Conservation (phyloP, 2,113 vertebrate genomes). For the Vireo altiloquus region DNA sequence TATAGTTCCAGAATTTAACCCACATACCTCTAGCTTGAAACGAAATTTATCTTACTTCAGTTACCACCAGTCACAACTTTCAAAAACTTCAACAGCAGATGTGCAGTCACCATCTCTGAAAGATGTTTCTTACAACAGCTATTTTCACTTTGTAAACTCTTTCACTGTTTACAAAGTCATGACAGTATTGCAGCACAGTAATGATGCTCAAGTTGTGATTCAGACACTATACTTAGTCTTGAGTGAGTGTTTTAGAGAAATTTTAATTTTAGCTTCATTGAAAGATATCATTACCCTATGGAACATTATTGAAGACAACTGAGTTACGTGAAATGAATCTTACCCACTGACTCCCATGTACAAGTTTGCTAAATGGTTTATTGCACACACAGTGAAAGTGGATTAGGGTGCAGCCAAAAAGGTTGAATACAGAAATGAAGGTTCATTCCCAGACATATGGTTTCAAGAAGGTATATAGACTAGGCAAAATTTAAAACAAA, state of each 20-base stretch:
- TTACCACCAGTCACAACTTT: not conserved
- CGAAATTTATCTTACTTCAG: not conserved
- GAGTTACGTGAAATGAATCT: not conserved
- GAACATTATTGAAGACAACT: not conserved
- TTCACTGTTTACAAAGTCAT: not conserved
- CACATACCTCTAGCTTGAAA: not conserved
- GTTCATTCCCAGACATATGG: not conserved
- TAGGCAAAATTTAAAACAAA: not conserved
- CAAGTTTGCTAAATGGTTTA: not conserved
- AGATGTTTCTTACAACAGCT: not conserved
- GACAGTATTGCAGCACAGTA: not conserved
- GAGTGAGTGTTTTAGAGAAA: not conserved
- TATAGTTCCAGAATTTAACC: not conserved
- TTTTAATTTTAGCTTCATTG: not conserved
- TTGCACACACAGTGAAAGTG: not conserved
- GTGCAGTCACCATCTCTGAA: not conserved
- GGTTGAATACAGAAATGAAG: not conserved
- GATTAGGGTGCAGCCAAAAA: not conserved
- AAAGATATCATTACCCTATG: not conserved
- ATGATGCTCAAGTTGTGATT: not conserved
- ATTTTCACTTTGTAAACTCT: not conserved
- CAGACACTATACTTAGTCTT: not conserved
- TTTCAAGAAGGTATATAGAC: not conserved
- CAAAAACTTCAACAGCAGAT: not conserved
- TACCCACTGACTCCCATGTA: rapidly evolving